Percentiles rank a stretch among this genome's conserved stretches.
Conservation (phyloP, 2,888 invertebrate genomes). For the Anagyrus pseudococci region DNA sequence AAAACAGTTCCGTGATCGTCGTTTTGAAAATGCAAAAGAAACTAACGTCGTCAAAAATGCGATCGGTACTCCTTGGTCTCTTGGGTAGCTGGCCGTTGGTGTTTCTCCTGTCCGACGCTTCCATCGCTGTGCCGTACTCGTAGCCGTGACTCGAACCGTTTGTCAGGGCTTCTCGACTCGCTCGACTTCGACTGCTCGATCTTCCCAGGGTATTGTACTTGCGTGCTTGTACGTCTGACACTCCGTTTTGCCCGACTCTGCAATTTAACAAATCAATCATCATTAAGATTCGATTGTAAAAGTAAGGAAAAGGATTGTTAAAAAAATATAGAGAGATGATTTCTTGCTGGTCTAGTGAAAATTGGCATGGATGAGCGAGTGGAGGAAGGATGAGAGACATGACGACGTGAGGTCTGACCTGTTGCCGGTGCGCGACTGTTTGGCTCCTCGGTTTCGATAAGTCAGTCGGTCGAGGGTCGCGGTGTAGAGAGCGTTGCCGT, state of each 20-base stretch:
- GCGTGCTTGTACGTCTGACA: conserved; percentile 20
- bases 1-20: background rate
- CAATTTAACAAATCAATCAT: background rate
- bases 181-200: conserved; percentile 4
- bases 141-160: conserved; percentile 6
- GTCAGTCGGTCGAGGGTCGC: conserved; percentile 56
- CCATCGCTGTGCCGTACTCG: conserved; percentile 18
- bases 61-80: conserved; percentile 56
- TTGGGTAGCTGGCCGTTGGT: conserved; percentile 46
- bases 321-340: no score
- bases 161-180: background rate
- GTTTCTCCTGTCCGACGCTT: background rate
- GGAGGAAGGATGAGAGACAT: no score
- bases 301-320: no score
- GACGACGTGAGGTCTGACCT: conserved; percentile 14
- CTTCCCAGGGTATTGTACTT: conserved; percentile 52
- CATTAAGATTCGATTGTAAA: background rate
- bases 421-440: conserved; percentile 1
- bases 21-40: background rate
- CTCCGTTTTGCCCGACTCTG: background rate
- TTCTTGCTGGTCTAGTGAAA: no score
- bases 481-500: conserved; percentile 48
- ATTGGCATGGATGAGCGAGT: no score
- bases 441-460: conserved; percentile 40
- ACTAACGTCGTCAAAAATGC: conserved; percentile 49